A percentile compares a stretch with the other conserved stretches of the same genome.
Conservation (phyloP, 2,113 vertebrate genomes). For the Brachyhypopomus gauderio region DNA sequence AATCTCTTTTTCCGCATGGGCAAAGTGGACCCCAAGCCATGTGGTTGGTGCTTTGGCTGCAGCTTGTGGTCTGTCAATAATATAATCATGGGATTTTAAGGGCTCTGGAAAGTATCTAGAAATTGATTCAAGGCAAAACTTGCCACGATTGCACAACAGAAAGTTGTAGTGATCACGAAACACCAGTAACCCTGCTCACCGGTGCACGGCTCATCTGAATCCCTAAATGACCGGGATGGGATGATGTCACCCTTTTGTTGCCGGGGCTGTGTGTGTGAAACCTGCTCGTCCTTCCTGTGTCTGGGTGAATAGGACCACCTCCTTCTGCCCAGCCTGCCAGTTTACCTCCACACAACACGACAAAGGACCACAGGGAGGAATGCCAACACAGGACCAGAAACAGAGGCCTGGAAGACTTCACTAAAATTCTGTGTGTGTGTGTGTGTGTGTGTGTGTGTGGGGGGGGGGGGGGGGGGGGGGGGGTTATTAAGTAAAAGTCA, state of each 20-base stretch:
- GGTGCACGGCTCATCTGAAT: constrained; percentile 37
- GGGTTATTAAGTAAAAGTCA: constrained; percentile 59
- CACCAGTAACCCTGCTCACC: too few species aligned
- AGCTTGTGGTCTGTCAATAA: constrained; percentile 10
- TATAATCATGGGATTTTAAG: background rate
- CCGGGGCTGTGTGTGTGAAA: constrained; percentile 36
- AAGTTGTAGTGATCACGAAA: background rate
- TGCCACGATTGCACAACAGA: background rate
- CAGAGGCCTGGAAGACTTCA: background rate
- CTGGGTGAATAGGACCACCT: constrained; percentile 55
- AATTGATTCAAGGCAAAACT: background rate
- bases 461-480: constrained; percentile 24
- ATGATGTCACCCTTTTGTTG: constrained; percentile 70
- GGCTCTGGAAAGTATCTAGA: background rate
- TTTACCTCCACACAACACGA: constrained; percentile 57
- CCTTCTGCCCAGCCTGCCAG: constrained; percentile 55
- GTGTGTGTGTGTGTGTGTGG: constrained; percentile 39
- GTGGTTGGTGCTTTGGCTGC: background rate
- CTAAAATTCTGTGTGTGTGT: constrained; percentile 28
- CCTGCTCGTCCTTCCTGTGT: constrained; percentile 58
- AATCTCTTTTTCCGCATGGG: constrained; percentile 11
- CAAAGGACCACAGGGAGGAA: constrained; percentile 45
- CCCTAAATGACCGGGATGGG: constrained; percentile 43
- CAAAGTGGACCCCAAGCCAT: background rate
- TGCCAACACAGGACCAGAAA: constrained; percentile 20